A percentile compares a stretch with the other conserved stretches of the same genome.
Conservation (phyloP, 2,888 invertebrate genomes). For the Apamea anceps region DNA sequence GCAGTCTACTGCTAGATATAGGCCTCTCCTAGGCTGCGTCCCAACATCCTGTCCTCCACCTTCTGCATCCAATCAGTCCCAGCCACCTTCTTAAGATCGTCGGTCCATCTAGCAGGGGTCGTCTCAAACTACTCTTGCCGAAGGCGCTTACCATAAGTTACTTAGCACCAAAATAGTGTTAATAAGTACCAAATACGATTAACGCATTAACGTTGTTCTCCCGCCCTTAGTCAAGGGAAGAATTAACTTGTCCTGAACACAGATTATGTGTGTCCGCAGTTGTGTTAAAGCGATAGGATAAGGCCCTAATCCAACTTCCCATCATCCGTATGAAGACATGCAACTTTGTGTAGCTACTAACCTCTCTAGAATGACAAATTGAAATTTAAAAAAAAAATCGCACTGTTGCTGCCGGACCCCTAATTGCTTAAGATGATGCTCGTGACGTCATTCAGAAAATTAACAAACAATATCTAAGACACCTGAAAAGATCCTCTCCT, state of each 20-base stretch:
- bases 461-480: background rate
- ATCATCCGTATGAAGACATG: background rate
- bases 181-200: background rate
- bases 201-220: background rate
- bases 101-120: background rate
- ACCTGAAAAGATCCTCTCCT: background rate
- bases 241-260: conserved; percentile 12
- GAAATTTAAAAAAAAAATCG: too few relatives aligned
- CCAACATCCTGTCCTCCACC: background rate
- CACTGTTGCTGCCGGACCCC: background rate
- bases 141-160: background rate
- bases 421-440: background rate
- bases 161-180: background rate
- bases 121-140: background rate
- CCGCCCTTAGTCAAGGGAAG: background rate
- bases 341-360: background rate
- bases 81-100: background rate
- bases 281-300: background rate
- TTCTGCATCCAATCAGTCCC: background rate
- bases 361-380: background rate
- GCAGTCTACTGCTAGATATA: background rate
- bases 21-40: background rate
- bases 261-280: background rate
- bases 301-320: background rate
- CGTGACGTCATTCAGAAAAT: background rate